A percentile compares a stretch with the other conserved stretches of the same genome.
Conservation (phyloP, 1,140 invertebrate genomes). For the Drosophila pseudoananassae region DNA sequence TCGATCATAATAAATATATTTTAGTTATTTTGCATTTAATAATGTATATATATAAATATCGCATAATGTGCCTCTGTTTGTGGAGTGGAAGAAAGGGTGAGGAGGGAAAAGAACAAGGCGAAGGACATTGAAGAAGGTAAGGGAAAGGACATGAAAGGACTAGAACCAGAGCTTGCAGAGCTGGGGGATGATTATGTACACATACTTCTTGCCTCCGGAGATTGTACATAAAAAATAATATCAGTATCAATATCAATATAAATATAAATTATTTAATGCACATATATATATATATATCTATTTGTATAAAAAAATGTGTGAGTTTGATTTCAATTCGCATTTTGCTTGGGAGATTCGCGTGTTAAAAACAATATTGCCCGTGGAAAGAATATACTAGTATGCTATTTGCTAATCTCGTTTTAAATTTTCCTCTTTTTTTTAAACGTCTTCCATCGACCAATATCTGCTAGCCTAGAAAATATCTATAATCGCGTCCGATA, state of each 20-base stretch:
- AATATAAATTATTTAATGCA: not conserved
- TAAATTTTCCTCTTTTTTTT: not conserved
- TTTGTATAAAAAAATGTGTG: conserved; percentile 14
- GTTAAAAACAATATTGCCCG: conserved; percentile 65
- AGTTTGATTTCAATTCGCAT: conserved; percentile 20
- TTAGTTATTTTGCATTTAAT: conserved; percentile 54
- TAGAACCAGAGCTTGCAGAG: conserved; percentile 4
- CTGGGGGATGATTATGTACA: conserved; percentile 36
- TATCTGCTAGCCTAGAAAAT: conserved; percentile 38
- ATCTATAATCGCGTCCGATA: conserved; percentile 6
- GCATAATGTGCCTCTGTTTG: conserved; percentile 36
- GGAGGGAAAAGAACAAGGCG: not conserved
- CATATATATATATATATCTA: not conserved
- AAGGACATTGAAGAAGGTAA: no score
- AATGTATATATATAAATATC: conserved; percentile 36
- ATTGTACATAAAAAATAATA: conserved; percentile 33
- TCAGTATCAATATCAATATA: not conserved
- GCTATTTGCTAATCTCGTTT: conserved; percentile 28
- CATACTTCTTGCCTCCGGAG: conserved; percentile 14
- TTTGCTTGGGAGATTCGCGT: conserved; percentile 44
- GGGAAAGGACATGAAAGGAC: not conserved
- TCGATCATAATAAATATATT: conserved; percentile 64
- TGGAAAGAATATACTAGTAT: conserved; percentile 22
- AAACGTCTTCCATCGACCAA: conserved; percentile 13
- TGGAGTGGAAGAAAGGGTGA: conserved; percentile 6